A percentile compares a stretch with the other conserved stretches of the same genome.
These are phyloP conservation scores for Gymnogyps californianus DNA, from an alignment of 2,113 vertebrate species.

Conservation along the genomic window DNA sequence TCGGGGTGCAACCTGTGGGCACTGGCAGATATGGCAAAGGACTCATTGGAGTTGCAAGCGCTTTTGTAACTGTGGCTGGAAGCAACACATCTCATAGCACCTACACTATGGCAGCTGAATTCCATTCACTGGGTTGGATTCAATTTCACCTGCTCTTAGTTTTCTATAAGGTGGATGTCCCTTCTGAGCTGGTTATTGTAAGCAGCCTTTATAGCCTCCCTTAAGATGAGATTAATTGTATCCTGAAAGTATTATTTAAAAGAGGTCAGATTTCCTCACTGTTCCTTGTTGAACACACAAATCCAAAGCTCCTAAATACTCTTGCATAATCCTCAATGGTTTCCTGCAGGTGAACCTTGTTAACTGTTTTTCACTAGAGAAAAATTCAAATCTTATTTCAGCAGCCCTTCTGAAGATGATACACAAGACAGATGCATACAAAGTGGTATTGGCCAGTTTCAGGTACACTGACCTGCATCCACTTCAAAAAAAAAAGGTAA, in stretches of 20 bases:
- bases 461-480: fast-evolving
- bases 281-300: not conserved
- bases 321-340: not conserved
- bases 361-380: not conserved
- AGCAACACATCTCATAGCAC: not conserved
- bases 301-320: not conserved
- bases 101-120: not conserved
- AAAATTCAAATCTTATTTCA: not conserved
- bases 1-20: not conserved
- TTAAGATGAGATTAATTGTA: not conserved
- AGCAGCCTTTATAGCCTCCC: not conserved
- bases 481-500: not conserved
- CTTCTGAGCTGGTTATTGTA: not conserved
- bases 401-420: not conserved
- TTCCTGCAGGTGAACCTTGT: not conserved
- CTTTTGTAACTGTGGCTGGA: not conserved
- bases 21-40: not conserved
- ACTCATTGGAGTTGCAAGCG: not conserved
- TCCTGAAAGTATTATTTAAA: not conserved
- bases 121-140: not conserved
- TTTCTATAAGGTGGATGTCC: not conserved
- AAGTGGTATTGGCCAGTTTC: not conserved
- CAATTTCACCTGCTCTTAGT: not conserved
- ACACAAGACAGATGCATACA: not conserved
- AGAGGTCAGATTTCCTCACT: not conserved